A percentile compares a stretch with the other conserved stretches of the same genome.
These are phyloP conservation scores for Malurus elegans DNA, from an alignment of 2,113 vertebrate genomes.

Conservation along the genomic window DNA sequence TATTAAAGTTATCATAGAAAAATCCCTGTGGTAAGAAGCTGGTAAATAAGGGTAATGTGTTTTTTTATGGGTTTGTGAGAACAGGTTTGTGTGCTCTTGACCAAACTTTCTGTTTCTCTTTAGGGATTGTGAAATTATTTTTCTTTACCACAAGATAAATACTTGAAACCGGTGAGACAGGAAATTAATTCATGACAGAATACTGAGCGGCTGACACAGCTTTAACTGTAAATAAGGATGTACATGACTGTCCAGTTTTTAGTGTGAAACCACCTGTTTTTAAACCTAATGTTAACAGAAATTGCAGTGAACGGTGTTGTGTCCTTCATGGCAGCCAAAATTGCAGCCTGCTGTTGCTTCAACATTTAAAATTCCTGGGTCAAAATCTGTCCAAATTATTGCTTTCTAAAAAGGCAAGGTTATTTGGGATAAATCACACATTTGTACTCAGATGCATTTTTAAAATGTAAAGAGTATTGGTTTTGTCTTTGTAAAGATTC, in stretches of 20 bases:
- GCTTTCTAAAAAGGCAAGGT: neutral
- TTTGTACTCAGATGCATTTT: neutral
- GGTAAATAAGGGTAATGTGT: accelerated
- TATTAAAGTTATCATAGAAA: neutral
- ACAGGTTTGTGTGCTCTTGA: neutral
- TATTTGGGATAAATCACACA: neutral
- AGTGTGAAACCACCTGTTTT: neutral
- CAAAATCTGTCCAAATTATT: neutral
- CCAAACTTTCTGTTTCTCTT: neutral
- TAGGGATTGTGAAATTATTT: neutral
- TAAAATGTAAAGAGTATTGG: neutral
- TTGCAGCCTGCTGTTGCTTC: neutral
- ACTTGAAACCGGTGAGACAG: neutral
- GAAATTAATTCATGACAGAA: neutral
- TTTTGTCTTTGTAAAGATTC: neutral
- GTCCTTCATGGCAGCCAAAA: neutral
- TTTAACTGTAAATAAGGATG: conserved; percentile 25
- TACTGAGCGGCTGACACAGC: neutral
- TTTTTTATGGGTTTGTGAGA: neutral
- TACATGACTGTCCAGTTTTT: neutral
- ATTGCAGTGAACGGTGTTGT: neutral
- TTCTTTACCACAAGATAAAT: neutral
- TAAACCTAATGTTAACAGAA: neutral
- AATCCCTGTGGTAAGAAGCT: neutral
- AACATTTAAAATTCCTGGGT: neutral